phyloP scores from a whole-genome alignment of 2,113 vertebrate genomes.

The Hucho hucho region DNA sequence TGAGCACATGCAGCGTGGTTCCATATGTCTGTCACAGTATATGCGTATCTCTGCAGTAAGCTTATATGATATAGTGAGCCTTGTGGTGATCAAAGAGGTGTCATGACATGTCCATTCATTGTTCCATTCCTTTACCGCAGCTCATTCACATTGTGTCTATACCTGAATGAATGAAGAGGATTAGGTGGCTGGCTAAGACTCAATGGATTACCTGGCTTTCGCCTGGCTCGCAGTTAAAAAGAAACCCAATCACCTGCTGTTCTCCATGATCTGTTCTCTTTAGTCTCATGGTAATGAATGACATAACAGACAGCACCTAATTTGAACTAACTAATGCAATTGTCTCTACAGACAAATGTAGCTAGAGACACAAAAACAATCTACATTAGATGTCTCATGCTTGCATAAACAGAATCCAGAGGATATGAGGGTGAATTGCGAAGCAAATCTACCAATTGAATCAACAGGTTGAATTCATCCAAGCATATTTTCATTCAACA shows the following conservation, averaged over 20 bases:
- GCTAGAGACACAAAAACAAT: no score
- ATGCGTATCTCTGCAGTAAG: no score
- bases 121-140: not conserved
- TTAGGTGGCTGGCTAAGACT: slow-evolving; percentile 36
- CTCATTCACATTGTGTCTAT: not conserved
- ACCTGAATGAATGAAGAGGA: slow-evolving; percentile 42
- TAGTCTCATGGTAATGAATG: no score
- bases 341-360: no score
- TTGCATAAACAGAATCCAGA: slow-evolving; percentile 5
- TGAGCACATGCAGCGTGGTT: not conserved
- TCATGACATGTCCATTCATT: not conserved
- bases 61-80: not conserved
- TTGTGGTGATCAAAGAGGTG: not conserved
- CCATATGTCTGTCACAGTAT: not conserved
- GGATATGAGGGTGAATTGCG: not conserved
- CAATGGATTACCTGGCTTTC: slow-evolving; percentile 30
- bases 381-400: no score
- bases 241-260: slow-evolving; percentile 27
- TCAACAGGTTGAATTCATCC: no score
- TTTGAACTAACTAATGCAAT: no score
- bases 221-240: slow-evolving; percentile 43
- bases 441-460: no score
- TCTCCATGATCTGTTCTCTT: slow-evolving; percentile 33
- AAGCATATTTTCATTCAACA: not conserved
- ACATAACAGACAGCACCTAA: no score